These are phyloP conservation scores for Frankliniella intonsa DNA, from an alignment of 2,888 invertebrate genomes.

Conservation along the genomic window DNA sequence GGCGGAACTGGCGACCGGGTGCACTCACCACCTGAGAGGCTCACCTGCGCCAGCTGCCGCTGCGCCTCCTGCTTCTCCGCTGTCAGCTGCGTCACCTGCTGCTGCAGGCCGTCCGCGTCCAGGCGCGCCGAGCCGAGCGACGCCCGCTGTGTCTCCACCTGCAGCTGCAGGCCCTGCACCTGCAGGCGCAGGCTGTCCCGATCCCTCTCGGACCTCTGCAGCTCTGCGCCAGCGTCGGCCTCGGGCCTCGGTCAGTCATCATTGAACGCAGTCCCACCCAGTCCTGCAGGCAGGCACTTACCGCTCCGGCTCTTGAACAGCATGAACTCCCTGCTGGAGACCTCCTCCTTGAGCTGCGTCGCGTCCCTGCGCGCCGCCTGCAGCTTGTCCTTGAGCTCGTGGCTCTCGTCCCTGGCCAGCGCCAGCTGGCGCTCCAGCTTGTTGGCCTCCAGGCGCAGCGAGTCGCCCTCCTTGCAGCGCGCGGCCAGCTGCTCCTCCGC, in stretches of 20 bases:
- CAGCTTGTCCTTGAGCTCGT: conserved; percentile 10
- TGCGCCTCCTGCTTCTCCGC: conserved; percentile 6
- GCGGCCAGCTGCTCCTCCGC: background rate
- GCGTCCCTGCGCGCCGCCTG: conserved; percentile 10
- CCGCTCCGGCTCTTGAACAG: conserved; percentile 15
- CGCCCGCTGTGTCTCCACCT: conserved; percentile 17
- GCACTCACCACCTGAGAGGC: background rate
- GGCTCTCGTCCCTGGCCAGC: background rate
- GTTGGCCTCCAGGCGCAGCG: conserved; percentile 11
- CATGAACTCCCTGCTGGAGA: conserved; percentile 19
- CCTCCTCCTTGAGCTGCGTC: conserved; percentile 12
- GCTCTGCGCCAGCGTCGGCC: background rate
- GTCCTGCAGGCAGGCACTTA: background rate
- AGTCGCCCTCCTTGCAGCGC: conserved; percentile 4
- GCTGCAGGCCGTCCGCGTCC: background rate
- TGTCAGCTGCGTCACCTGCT: background rate
- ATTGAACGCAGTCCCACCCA: background rate
- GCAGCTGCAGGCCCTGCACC: conserved; percentile 21
- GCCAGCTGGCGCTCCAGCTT: conserved; percentile 2
- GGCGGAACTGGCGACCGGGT: background rate
- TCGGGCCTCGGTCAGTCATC: no score
- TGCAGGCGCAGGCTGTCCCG: conserved; percentile 6
- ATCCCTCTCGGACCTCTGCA: background rate
- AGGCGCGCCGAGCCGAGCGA: background rate
- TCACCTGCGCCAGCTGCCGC: conserved; percentile 10